Base-by-base conservation (phyloP, 2,113 vertebrate genomes). In the Corvus moneduloides region DNA sequence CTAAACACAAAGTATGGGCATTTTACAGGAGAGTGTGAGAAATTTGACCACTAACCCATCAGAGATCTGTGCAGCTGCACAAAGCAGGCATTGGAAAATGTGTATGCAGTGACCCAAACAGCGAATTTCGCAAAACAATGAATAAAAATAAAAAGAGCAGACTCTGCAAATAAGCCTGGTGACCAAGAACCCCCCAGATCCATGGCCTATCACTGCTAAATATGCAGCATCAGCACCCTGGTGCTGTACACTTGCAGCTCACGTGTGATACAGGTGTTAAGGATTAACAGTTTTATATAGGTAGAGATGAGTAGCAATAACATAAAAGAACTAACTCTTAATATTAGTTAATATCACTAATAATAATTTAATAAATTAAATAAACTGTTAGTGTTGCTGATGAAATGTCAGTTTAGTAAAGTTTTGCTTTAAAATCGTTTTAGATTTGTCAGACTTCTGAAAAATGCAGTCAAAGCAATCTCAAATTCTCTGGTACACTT, bases 1-100 rank as follows among this genome's bases (percentile, higher is more conserved):
- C 7, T 39, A 39, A 63, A 54, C 11, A 30, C 19, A 11, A 13
- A 1, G 1, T 9, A 15, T 5, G 8, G 7, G 3, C 6, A 2
- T 33, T 79, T 76, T 63, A 28, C 9, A 33, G 35, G 64, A 61
- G 21, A 59, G 3, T 9, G 10, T 44, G 69, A 37, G 11, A 26
- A 73, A 32, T 66, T 37, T 52, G 30, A 15, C 21, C 28, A 32
- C 24, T 54, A 41, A 56, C 8, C 20, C 22, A 19, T 69, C 28
- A 30, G 32, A 80, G 7, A 61, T 43, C n/a, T 28, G 28, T 43
- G 11, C 37, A 39, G 23, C 4, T 52, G 44, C 44, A 32, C 3
- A 17, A 4, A 52, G 16, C 6, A 33, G 24, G 32, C 39, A 18
- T 2, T 75, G 39, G 27, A 33, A 80, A 78, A 55, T 16, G 8